Evolutionary conservation across 2,113 vertebrate genomes (phyloP).

Genomic region (Phasianus colchicus): DNA sequence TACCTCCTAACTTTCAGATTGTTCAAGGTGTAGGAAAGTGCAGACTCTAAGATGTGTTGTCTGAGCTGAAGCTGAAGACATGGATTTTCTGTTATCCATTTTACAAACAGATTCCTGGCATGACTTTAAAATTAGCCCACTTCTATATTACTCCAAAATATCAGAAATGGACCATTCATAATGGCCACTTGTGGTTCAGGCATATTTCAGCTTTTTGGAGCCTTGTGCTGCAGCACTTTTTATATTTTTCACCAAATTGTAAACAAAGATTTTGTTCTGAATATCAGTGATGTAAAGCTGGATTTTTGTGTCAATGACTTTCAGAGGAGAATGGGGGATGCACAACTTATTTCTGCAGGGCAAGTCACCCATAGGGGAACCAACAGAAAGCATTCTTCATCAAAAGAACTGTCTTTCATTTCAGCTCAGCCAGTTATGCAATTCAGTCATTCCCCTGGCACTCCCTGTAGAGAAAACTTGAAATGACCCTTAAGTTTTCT

Average conservation of each 20-base stretch:
- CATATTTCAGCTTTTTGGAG: background rate
- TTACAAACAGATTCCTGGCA: background rate
- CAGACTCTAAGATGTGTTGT: background rate
- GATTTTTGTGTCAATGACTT: background rate
- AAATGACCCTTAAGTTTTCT: constrained; percentile 8
- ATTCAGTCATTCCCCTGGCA: background rate
- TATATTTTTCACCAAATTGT: background rate
- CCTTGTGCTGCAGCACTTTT: background rate
- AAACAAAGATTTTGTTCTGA: background rate
- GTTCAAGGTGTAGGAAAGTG: background rate
- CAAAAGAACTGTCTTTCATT: background rate
- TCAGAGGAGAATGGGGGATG: background rate
- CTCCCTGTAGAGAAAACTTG: background rate
- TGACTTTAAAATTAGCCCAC: background rate
- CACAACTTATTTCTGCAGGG: background rate
- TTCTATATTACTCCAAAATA: background rate
- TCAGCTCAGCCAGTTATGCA: background rate
- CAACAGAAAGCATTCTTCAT: background rate
- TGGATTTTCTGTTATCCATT: background rate
- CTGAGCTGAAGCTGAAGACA: background rate
- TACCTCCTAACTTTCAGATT: background rate
- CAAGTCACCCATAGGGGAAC: background rate
- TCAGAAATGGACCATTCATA: background rate
- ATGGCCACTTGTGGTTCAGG: background rate
- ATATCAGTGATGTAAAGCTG: background rate